A percentile compares a stretch with the other conserved stretches of the same genome.
phyloP scores from a whole-genome alignment of 2,888 invertebrate genomes.

The Dimorphilus gyrociliatus region DNA sequence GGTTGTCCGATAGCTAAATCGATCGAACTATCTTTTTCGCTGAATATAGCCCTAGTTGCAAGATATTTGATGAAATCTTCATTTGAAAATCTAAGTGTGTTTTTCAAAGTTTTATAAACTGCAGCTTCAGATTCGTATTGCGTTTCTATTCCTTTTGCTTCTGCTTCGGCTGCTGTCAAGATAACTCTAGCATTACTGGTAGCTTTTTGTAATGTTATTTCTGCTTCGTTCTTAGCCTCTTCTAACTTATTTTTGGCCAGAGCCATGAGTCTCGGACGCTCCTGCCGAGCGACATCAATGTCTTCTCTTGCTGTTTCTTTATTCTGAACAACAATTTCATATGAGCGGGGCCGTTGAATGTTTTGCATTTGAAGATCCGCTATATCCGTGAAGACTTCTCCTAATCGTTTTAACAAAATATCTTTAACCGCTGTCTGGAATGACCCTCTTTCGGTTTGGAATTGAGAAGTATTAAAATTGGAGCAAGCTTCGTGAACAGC shows the following conservation, averaged over 20 bases:
- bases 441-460: slow-evolving; percentile 25
- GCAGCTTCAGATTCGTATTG: too few relatives aligned
- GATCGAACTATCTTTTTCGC: too few relatives aligned
- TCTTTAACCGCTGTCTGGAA: slow-evolving; percentile 19
- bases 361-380: slow-evolving; percentile 27
- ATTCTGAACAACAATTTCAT: slow-evolving; percentile 22
- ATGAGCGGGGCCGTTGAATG: slow-evolving; percentile 19
- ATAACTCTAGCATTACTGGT: slow-evolving; percentile 23
- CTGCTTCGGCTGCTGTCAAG: too few relatives aligned
- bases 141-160: too few relatives aligned
- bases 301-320: slow-evolving; percentile 27
- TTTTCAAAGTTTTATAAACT: too few relatives aligned
- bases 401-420: slow-evolving; percentile 16
- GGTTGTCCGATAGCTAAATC: too few relatives aligned
- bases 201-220: slow-evolving; percentile 25
- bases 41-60: too few relatives aligned
- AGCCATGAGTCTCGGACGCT: slow-evolving; percentile 23
- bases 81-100: too few relatives aligned
- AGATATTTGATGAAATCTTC: too few relatives aligned
- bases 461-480: slow-evolving; percentile 27
- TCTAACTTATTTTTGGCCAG: slow-evolving; percentile 22
- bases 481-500: slow-evolving; percentile 30
- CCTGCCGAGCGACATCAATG: slow-evolving; percentile 24
- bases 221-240: slow-evolving; percentile 24
- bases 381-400: slow-evolving; percentile 17